Percentiles rank a stretch among this genome's conserved stretches.
phyloP scores from a whole-genome alignment of 2,888 invertebrate genomes.

The Tachina fera region DNA sequence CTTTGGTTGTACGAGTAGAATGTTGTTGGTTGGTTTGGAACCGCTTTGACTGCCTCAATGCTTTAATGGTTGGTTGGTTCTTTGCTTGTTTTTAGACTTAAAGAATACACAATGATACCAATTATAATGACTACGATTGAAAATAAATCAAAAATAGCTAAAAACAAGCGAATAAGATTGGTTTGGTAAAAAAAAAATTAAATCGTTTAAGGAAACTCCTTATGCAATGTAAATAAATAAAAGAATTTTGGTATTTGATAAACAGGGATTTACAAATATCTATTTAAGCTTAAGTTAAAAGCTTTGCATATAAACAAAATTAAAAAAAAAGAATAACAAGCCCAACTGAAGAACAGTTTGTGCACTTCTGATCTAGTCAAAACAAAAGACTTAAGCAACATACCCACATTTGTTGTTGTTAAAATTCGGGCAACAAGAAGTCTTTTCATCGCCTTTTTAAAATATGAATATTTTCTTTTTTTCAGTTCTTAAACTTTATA shows the following conservation, averaged over 20 bases:
- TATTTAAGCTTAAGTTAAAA: not conserved
- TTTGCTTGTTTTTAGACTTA: slow-evolving; percentile 43
- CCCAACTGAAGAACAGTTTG: not conserved
- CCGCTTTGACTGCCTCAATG: slow-evolving; percentile 8
- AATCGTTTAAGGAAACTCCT: slow-evolving; percentile 17
- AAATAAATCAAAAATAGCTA: slow-evolving; percentile 70
- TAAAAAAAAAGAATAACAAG: too few relatives aligned
- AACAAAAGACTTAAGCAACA: slow-evolving; percentile 70
- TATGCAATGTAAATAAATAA: not conserved
- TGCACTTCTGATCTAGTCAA: slow-evolving; percentile 20
- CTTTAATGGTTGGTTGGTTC: slow-evolving; percentile 9
- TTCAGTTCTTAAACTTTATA: not conserved
- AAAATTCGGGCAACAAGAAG: slow-evolving; percentile 20
- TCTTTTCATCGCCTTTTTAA: not conserved
- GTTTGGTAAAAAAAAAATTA: not conserved
- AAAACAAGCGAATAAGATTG: slow-evolving; percentile 42
- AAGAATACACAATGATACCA: slow-evolving; percentile 63
- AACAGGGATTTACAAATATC: slow-evolving; percentile 4
- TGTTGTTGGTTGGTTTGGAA: not conserved
- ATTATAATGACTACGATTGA: slow-evolving; percentile 68
- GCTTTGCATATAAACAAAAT: not conserved
- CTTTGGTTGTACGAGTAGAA: slow-evolving; percentile 12
- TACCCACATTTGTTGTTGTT: slow-evolving; percentile 42
- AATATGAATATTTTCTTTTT: not conserved
- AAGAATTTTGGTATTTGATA: not conserved